Percentiles rank a stretch among this genome's conserved stretches.
phyloP scores from a whole-genome alignment of 92 coral and sea anemone species.

The Umimayanthus kanabou region DNA sequence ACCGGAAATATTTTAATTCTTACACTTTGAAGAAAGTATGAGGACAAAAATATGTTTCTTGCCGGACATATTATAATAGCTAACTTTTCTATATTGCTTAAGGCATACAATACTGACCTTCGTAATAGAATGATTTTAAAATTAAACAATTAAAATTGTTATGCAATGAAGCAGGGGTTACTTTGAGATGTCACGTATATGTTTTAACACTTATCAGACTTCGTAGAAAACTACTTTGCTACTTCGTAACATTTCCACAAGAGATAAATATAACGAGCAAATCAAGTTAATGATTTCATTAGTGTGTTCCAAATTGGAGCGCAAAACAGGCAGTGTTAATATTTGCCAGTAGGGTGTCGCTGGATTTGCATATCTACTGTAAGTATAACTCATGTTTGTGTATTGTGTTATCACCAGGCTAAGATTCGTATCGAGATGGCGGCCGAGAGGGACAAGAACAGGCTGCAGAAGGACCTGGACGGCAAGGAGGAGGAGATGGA shows the following conservation, averaged over 20 bases:
- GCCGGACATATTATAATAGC: background rate
- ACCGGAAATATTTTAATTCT: background rate
- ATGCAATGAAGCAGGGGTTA: background rate
- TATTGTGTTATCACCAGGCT: constrained; percentile 47
- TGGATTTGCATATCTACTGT: background rate
- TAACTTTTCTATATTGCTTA: background rate
- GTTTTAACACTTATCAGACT: background rate
- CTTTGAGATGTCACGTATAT: constrained; percentile 7
- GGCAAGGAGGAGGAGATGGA: constrained; percentile 90
- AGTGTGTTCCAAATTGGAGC: background rate
- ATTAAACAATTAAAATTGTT: too few species aligned
- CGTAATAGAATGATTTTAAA: background rate
- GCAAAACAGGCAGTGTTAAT: constrained; percentile 6
- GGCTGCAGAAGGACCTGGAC: constrained; percentile 85
- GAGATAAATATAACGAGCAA: background rate
- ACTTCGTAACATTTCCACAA: background rate
- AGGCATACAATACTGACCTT: background rate
- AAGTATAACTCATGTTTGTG: background rate
- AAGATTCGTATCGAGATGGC: constrained; percentile 97
- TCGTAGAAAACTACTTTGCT: background rate
- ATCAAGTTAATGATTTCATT: background rate
- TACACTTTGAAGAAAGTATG: background rate
- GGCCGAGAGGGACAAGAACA: constrained; percentile 76
- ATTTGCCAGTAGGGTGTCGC: constrained; percentile 3
- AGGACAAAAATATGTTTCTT: background rate